Evolutionary conservation across 2,797 vertebrate genomes (phyloP).

Genomic region (Chiloscyllium punctatum): DNA sequence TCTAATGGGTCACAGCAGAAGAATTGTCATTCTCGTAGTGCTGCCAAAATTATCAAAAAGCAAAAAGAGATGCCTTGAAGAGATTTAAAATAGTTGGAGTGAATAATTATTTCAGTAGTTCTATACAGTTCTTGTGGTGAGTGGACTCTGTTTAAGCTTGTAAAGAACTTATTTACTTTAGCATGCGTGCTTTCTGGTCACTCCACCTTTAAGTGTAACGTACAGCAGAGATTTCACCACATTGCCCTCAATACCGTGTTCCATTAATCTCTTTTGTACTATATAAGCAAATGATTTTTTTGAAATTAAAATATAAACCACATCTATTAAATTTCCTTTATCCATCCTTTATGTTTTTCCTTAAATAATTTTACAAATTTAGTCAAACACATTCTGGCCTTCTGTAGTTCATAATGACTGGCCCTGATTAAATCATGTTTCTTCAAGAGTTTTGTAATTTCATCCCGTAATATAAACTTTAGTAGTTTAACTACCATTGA

Average conservation of each 20-base stretch:
- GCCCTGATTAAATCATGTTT: conserved; percentile 15
- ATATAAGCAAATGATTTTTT: neutral
- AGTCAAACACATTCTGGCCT: neutral
- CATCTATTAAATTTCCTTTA: conserved; percentile 4
- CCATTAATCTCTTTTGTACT: neutral
- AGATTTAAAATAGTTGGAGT: neutral
- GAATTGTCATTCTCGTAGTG: neutral
- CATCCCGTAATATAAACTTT: conserved; percentile 14
- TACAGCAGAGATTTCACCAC: neutral
- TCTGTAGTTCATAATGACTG: conserved; percentile 22
- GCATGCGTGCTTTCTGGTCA: neutral
- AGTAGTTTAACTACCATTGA: conserved; percentile 25
- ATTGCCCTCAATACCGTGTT: neutral
- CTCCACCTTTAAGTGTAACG: neutral
- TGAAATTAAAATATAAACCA: conserved; percentile 13
- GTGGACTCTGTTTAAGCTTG: neutral
- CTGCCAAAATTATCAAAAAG: neutral
- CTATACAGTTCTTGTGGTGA: neutral
- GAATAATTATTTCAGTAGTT: neutral
- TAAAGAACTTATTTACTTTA: neutral
- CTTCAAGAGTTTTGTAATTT: conserved; percentile 17
- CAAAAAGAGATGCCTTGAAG: neutral
- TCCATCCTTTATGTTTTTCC: neutral
- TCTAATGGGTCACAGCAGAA: neutral
- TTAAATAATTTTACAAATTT: neutral